Evolutionary conservation across 2,113 vertebrate species (phyloP).

Genomic region (Brachionichthys hirsutus): DNA sequence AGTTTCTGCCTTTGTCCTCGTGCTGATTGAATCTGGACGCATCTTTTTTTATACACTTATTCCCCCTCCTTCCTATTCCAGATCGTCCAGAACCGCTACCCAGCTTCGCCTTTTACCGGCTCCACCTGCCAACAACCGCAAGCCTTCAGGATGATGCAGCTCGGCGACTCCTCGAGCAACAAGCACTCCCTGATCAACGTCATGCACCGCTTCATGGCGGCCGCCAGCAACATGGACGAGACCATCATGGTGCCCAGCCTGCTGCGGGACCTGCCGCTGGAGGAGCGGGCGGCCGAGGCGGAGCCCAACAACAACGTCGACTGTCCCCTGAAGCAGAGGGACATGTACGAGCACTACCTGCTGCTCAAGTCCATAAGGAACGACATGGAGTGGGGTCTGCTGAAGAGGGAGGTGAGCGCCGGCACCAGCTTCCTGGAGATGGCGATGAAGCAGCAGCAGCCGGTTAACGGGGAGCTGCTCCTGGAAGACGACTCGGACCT

Average conservation of each 20-base stretch:
- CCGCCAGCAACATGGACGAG: constrained; percentile 83
- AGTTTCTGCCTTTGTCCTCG: background rate
- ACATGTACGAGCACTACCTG: constrained; percentile 83
- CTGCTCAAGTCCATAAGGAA: constrained; percentile 82
- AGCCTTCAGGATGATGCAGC: constrained; percentile 78
- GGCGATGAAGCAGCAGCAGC: constrained; percentile 71
- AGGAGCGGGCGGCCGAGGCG: constrained; percentile 60
- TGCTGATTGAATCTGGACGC: background rate
- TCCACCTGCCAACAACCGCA: constrained; percentile 22
- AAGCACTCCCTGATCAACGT: constrained; percentile 82
- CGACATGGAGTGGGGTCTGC: constrained; percentile 82
- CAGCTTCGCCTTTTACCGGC: constrained; percentile 27
- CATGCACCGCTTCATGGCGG: constrained; percentile 83
- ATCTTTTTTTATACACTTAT: constrained; percentile 13
- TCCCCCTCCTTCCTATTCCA: constrained; percentile 20
- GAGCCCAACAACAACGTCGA: constrained; percentile 62
- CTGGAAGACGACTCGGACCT: constrained; percentile 62
- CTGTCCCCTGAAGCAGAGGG: constrained; percentile 74
- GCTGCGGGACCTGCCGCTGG: constrained; percentile 77
- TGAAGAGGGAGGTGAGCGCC: constrained; percentile 74
- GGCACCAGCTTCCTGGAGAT: constrained; percentile 77
- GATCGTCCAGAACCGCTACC: constrained; percentile 21
- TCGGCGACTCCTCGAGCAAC: constrained; percentile 71
- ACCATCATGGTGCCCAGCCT: constrained; percentile 84
- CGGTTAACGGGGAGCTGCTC: constrained; percentile 22